phyloP scores from a whole-genome alignment of 2,113 vertebrate genomes.

The Crocuta crocuta region DNA sequence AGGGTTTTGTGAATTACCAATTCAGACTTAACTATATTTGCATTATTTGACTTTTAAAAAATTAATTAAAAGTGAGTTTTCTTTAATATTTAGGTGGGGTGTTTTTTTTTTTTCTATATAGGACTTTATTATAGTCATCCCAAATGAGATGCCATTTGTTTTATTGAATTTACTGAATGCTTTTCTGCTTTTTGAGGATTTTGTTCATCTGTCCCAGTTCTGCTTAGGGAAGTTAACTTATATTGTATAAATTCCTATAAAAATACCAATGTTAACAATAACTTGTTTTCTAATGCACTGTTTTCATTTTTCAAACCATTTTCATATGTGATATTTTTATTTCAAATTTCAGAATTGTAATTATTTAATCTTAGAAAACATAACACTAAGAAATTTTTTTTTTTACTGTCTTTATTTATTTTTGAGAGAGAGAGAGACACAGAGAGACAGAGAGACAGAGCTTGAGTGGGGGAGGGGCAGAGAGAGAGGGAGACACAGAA shows the following conservation, averaged over 20 bases:
- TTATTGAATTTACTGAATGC: slow-evolving; percentile 35
- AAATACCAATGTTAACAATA: slow-evolving; percentile 1
- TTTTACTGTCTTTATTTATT: too few relatives aligned
- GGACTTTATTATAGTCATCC: slow-evolving; percentile 1
- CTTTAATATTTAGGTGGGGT: background rate
- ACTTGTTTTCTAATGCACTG: slow-evolving; percentile 56
- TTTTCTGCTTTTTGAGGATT: slow-evolving; percentile 46
- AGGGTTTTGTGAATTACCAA: background rate
- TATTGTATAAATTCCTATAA: slow-evolving; percentile 13
- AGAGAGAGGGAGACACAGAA: too few relatives aligned
- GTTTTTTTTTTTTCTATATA: background rate
- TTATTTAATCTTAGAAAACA: slow-evolving; percentile 57
- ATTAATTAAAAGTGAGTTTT: slow-evolving; percentile 6
- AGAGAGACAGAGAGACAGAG: too few relatives aligned
- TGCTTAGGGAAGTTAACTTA: slow-evolving; percentile 11
- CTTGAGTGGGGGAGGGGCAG: too few relatives aligned
- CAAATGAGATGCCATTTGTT: slow-evolving; percentile 28
- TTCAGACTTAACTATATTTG: slow-evolving; percentile 38
- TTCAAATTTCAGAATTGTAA: slow-evolving; percentile 65
- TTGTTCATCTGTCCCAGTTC: background rate
- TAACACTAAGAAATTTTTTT: background rate
- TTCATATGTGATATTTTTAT: slow-evolving; percentile 54
- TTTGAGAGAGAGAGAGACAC: too few relatives aligned
- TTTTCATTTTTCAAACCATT: slow-evolving; percentile 54
- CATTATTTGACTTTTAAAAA: slow-evolving; percentile 17